These are phyloP conservation scores for Hyposoter didymator DNA, from an alignment of 2,888 invertebrate species.

Conservation along the genomic window DNA sequence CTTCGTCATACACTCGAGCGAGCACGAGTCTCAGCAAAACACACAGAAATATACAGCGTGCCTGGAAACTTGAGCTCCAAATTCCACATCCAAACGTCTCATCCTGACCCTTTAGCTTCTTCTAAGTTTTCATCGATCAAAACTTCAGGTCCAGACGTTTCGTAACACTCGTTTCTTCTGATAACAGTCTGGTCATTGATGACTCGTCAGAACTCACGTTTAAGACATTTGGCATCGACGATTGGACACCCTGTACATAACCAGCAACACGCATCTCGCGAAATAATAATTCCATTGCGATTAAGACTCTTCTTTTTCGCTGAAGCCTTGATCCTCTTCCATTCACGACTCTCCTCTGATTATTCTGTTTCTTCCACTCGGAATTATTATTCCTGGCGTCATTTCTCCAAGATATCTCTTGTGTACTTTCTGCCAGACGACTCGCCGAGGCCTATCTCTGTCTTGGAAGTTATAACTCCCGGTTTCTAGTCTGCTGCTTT, in stretches of 20 bases:
- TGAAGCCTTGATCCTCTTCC: constrained; percentile 28
- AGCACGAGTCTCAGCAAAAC: constrained; percentile 65
- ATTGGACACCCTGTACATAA: constrained; percentile 29
- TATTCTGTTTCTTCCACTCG: constrained; percentile 52
- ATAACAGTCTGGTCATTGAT: background rate
- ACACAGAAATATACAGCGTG: constrained; percentile 68
- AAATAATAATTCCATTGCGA: constrained; percentile 78
- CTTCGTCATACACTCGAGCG: constrained; percentile 42
- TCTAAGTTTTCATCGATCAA: background rate
- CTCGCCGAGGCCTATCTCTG: constrained; percentile 51
- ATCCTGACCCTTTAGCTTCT: background rate
- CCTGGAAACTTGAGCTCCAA: background rate
- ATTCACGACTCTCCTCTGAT: constrained; percentile 8
- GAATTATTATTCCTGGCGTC: constrained; percentile 76
- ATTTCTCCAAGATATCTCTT: constrained; percentile 53
- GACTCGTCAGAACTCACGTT: background rate
- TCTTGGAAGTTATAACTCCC: constrained; percentile 26
- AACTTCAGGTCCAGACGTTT: background rate
- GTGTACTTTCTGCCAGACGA: constrained; percentile 35
- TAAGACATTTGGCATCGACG: background rate
- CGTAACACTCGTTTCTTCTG: background rate
- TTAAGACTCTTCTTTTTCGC: constrained; percentile 70
- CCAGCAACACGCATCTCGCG: constrained; percentile 74
- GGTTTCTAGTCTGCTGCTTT: background rate
- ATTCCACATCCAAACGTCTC: background rate